Conservation (phyloP, 2,113 vertebrate genomes). For the zebrafish (Danio rerio) region GRCz12tu NC_133178.1:39572001-39572500, state of each 20-base stretch:
- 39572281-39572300: no score
- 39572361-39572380: neutral
- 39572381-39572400: neutral
- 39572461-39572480: slow-evolving; percentile 51
- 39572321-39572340: neutral
- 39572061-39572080: no score
- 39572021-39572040: no score
- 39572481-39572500: slow-evolving; percentile 59
- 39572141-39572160: no score
- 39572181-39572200: no score
- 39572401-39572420: slow-evolving; percentile 44
- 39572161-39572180: no score
- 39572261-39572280: neutral
- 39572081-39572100: no score
- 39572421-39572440: slow-evolving; percentile 31
- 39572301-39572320: neutral
- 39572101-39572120: no score
- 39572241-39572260: neutral
- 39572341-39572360: neutral
- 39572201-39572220: neutral
- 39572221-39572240: neutral
- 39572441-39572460: slow-evolving; percentile 74
- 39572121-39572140: no score
- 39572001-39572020: no score
- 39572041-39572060: no score